phyloP scores from a whole-genome alignment of 2,113 vertebrate species.

The Aramus guarauna region DNA sequence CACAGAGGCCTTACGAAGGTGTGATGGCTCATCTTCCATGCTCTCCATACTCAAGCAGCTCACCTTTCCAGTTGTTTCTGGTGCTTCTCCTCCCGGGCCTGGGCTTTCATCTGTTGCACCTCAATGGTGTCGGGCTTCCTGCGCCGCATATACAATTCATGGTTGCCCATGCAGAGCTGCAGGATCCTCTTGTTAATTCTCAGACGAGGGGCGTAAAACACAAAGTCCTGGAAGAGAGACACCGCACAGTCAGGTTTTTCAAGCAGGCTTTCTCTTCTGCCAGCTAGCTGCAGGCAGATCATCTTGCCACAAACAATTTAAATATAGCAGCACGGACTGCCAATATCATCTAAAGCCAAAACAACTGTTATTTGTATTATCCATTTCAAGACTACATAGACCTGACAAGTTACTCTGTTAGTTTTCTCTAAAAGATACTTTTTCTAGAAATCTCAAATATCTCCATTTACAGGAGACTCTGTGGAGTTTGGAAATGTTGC shows the following conservation, averaged over 20 bases:
- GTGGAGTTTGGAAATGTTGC: neutral
- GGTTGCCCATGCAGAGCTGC: conserved; percentile 98
- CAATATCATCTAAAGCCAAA: neutral
- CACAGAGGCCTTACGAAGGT: accelerated
- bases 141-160: conserved; percentile 95
- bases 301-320: neutral
- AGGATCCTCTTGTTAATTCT: conserved; percentile 96
- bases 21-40: accelerated
- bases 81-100: conserved; percentile 92
- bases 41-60: neutral
- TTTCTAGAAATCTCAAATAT: neutral
- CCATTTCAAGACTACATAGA: neutral
- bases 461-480: neutral
- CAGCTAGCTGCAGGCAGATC: neutral
- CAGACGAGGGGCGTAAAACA: conserved; percentile 92
- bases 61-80: conserved; percentile 89
- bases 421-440: neutral
- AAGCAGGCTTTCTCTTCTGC: neutral
- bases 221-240: conserved; percentile 82
- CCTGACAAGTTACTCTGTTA: neutral
- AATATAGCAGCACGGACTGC: neutral
- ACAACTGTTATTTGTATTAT: neutral
- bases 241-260: neutral
- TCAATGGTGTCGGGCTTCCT: conserved; percentile 95
- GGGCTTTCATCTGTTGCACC: conserved; percentile 98